Evolutionary conservation across 1,140 invertebrate genomes (phyloP).

Genomic region (Yoshiicerus persimilis): DNA sequence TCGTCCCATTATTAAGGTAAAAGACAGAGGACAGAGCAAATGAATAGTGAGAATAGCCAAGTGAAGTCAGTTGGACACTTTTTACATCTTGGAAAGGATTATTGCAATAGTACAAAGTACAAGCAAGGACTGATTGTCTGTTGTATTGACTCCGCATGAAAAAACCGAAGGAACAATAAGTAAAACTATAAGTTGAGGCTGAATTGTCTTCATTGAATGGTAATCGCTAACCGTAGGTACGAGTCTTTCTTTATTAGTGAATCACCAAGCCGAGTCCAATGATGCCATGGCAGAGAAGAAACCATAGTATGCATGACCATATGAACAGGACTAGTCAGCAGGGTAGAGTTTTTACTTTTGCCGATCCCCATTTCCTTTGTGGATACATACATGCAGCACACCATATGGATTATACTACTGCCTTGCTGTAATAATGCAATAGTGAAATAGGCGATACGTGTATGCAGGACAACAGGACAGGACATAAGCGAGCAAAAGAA

Average conservation of each 20-base stretch:
- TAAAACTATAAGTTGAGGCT: background rate
- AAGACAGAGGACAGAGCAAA: too few relatives aligned
- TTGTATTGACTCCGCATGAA: background rate
- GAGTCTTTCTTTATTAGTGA: background rate
- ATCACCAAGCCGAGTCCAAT: background rate
- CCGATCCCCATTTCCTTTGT: conserved; percentile 21
- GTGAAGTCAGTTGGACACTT: too few relatives aligned
- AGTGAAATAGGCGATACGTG: too few relatives aligned
- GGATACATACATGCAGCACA: background rate
- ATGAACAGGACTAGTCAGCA: background rate
- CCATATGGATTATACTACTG: background rate
- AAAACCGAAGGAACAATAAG: background rate
- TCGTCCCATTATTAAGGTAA: too few relatives aligned
- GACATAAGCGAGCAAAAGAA: background rate
- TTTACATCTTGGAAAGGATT: too few relatives aligned
- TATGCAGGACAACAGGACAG: background rate
- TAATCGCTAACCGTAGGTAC: background rate
- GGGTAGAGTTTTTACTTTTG: background rate
- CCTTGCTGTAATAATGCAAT: too few relatives aligned
- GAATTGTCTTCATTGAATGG: background rate
- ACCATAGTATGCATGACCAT: background rate
- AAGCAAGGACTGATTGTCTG: background rate
- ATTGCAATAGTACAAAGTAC: too few relatives aligned
- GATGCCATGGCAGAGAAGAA: background rate
- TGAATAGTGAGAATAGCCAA: too few relatives aligned